These are phyloP conservation scores for Heliconius hortense DNA, from an alignment of 2,888 invertebrate species.

Conservation along the genomic window DNA sequence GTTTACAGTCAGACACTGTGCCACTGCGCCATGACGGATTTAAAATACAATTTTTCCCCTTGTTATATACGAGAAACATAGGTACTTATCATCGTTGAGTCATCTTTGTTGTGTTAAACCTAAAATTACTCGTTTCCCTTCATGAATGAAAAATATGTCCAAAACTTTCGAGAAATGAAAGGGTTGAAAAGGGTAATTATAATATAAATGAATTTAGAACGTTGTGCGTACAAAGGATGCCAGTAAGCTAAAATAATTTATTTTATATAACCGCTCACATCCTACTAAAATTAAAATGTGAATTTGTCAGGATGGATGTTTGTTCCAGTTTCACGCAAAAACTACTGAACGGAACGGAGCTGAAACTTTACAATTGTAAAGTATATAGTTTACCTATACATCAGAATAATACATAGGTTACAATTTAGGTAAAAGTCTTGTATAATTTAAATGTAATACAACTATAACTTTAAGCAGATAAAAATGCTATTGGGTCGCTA, in stretches of 20 bases:
- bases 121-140: slow-evolving; percentile 15
- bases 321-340: too few species aligned
- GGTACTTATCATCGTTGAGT: slow-evolving; percentile 7
- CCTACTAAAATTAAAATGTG: too few species aligned
- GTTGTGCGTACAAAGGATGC: background rate
- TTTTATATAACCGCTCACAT: background rate
- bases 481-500: too few species aligned
- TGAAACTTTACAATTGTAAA: too few species aligned
- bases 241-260: background rate
- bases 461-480: too few species aligned
- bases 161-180: slow-evolving; percentile 13
- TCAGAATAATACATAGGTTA: too few species aligned
- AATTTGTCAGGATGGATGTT: too few species aligned
- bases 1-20: background rate
- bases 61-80: background rate
- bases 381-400: too few species aligned
- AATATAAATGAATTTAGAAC: slow-evolving; percentile 12
- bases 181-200: slow-evolving; percentile 15
- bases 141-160: background rate
- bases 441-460: too few species aligned
- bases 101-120: slow-evolving; percentile 8
- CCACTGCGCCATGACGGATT: background rate
- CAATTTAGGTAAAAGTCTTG: too few species aligned
- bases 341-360: too few species aligned
- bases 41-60: background rate